phyloP scores from a whole-genome alignment of 2,888 invertebrate species.

The Napeogenes sylphis region DNA sequence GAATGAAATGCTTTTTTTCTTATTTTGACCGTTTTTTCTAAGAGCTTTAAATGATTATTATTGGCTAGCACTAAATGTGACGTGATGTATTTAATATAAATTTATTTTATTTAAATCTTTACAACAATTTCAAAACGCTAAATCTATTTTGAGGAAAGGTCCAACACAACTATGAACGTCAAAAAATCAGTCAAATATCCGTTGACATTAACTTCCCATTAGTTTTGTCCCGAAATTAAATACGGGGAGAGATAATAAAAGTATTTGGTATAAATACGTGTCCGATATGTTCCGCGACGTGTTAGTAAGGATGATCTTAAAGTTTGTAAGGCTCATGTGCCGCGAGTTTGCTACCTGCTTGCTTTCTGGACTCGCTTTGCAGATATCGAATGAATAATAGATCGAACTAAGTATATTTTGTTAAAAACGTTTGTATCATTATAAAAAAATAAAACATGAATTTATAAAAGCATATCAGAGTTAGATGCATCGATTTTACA shows the following conservation, averaged over 20 bases:
- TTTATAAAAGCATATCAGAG: too few relatives aligned
- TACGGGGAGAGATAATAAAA: constrained; percentile 62
- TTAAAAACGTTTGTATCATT: constrained; percentile 7
- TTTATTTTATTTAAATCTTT: too few relatives aligned
- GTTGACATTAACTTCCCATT: constrained; percentile 2
- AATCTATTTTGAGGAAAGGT: not conserved
- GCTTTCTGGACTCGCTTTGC: constrained; percentile 47
- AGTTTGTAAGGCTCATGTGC: constrained; percentile 68
- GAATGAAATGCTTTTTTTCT: too few relatives aligned
- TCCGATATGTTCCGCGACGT: constrained; percentile 66
- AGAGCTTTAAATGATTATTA: too few relatives aligned
- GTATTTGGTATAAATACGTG: constrained; percentile 65
- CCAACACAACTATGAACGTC: not conserved
- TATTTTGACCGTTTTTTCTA: too few relatives aligned
- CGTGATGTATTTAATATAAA: too few relatives aligned
- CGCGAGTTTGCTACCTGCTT: constrained; percentile 65
- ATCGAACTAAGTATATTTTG: constrained; percentile 50
- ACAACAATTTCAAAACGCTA: too few relatives aligned
- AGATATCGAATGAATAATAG: constrained; percentile 61
- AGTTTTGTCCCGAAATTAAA: constrained; percentile 63
- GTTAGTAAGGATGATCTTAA: constrained; percentile 45
- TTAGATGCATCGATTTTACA: too few relatives aligned
- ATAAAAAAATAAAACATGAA: too few relatives aligned
- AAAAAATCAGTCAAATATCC: constrained; percentile 2
- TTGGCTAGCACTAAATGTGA: too few relatives aligned